These are phyloP conservation scores for Peromyscus attwateri DNA, from an alignment of 2,797 vertebrate species.

Conservation along the genomic window DNA sequence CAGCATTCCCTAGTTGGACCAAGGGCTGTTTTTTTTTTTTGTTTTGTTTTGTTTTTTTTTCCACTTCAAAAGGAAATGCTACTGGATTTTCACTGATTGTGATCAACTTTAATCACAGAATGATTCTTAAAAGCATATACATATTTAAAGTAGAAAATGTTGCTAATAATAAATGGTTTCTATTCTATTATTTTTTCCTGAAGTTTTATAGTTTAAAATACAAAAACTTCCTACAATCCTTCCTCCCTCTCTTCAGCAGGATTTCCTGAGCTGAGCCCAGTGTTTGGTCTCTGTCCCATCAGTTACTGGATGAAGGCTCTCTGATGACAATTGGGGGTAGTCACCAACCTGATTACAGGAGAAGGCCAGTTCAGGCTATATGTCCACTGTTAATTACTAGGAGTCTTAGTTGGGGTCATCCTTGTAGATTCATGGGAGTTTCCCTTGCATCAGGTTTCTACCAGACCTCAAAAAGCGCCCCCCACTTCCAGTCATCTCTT, in stretches of 20 bases:
- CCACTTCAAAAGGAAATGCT: conserved; percentile 59
- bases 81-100: conserved; percentile 58
- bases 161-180: conserved; percentile 30
- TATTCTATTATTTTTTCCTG: conserved; percentile 42
- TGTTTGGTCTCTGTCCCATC: background rate
- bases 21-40: background rate
- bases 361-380: background rate
- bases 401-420: background rate
- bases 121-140: conserved; percentile 36
- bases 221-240: background rate
- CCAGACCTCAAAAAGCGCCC: background rate
- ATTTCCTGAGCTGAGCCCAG: background rate
- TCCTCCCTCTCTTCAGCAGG: background rate
- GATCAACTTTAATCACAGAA: conserved; percentile 60
- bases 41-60: conserved; percentile 14
- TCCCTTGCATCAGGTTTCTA: background rate
- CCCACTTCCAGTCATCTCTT: background rate
- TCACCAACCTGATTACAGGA: background rate
- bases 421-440: background rate
- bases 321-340: background rate
- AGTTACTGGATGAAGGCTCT: background rate
- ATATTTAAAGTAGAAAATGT: conserved; percentile 45
- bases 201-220: conserved; percentile 10
- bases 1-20: conserved; percentile 61
- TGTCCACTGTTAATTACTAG: background rate